Evolutionary conservation across 2,888 invertebrate species (phyloP).

Genomic region (Falcaria lacertinaria): DNA sequence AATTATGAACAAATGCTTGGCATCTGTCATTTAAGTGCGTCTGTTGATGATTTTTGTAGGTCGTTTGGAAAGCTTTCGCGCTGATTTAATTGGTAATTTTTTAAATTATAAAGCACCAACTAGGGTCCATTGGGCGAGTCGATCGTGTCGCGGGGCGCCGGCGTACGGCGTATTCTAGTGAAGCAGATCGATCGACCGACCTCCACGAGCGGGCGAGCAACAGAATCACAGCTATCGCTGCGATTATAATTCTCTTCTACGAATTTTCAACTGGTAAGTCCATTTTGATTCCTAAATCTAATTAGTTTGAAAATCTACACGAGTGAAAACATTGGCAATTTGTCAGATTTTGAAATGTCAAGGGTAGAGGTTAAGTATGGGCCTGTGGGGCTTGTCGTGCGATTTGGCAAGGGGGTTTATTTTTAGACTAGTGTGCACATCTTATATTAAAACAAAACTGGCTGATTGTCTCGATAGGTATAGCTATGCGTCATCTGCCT

Average conservation of each 20-base stretch:
- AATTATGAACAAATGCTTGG: constrained; percentile 48
- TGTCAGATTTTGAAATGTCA: background rate
- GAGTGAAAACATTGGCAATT: background rate
- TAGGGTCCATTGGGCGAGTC: constrained; percentile 64
- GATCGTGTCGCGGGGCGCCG: constrained; percentile 55
- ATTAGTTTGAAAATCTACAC: background rate
- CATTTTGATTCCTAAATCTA: constrained; percentile 7
- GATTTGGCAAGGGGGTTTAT: no score
- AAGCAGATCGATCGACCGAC: constrained; percentile 66
- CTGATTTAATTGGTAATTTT: constrained; percentile 39
- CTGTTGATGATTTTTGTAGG: constrained; percentile 38
- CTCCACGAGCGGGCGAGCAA: constrained; percentile 51
- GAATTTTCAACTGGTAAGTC: constrained; percentile 48
- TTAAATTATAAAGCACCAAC: constrained; percentile 42
- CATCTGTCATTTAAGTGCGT: constrained; percentile 36
- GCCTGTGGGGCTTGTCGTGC: background rate
- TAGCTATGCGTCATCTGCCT: background rate
- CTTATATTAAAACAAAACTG: background rate
- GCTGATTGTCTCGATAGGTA: background rate
- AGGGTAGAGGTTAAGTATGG: background rate
- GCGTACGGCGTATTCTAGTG: constrained; percentile 56
- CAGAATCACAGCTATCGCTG: constrained; percentile 56
- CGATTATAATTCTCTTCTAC: constrained; percentile 40
- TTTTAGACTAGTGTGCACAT: no score
- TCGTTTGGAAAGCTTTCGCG: constrained; percentile 37